phyloP scores from a whole-genome alignment of 1,140 invertebrate species.

The Drosophila neocordata region DNA sequence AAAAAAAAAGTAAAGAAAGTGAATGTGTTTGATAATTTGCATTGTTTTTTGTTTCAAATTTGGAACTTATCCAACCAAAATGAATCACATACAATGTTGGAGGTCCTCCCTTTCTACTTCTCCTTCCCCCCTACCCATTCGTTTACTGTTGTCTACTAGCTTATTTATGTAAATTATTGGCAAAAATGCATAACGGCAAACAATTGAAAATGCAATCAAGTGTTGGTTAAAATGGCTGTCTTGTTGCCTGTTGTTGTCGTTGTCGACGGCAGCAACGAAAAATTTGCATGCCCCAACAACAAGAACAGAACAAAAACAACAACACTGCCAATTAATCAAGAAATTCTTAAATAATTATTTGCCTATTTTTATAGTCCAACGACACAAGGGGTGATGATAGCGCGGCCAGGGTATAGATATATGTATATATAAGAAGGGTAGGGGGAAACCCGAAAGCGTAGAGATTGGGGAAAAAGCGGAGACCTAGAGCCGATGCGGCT shows the following conservation, averaged over 20 bases:
- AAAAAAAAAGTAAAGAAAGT: neutral
- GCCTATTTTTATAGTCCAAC: conserved; percentile 72
- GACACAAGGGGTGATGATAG: conserved; percentile 24
- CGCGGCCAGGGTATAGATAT: neutral
- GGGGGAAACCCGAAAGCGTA: no score
- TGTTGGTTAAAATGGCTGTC: conserved; percentile 71
- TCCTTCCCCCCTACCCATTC: neutral
- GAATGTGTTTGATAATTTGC: no score
- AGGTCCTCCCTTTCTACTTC: neutral
- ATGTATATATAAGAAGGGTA: no score
- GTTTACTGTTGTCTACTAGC: neutral
- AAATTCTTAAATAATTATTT: conserved; percentile 80
- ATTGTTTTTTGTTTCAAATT: neutral
- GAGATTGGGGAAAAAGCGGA: neutral
- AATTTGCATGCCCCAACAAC: conserved; percentile 58
- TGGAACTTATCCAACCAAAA: neutral
- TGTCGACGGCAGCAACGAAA: conserved; percentile 2
- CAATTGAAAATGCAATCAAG: conserved; percentile 80
- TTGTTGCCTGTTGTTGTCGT: conserved; percentile 23
- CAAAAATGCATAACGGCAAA: conserved; percentile 80
- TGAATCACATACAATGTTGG: conserved; percentile 29
- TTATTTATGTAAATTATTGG: conserved; percentile 78
- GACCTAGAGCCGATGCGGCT: conserved; percentile 62
- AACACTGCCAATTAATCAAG: conserved; percentile 69
- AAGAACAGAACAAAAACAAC: conserved; percentile 38